Evolutionary conservation across 2,797 vertebrate species (phyloP).

Genomic region (Apodemus agrarius): DNA sequence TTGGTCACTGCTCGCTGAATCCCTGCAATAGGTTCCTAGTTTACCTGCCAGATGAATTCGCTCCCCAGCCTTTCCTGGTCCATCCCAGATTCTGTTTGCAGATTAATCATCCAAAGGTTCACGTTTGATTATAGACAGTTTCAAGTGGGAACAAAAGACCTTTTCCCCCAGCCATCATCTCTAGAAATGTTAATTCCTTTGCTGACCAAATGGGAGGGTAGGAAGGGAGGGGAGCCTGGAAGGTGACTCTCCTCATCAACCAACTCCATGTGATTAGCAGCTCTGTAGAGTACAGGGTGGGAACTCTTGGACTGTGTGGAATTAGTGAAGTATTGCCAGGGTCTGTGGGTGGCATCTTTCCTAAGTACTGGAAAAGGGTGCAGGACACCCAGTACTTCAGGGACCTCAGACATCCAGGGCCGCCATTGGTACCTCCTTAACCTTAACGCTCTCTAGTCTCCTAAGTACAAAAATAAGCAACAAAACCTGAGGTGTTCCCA

Average conservation of each 20-base stretch:
- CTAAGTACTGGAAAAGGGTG: not conserved
- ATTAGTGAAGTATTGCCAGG: not conserved
- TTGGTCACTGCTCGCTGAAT: not conserved
- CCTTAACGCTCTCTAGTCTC: not conserved
- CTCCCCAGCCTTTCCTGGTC: not conserved
- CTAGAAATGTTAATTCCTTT: constrained; percentile 33
- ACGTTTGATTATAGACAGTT: not conserved
- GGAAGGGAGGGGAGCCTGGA: not conserved
- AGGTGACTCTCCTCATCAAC: not conserved
- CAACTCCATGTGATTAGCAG: not conserved
- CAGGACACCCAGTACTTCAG: not conserved
- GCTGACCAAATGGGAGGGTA: not conserved
- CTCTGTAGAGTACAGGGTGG: too few species aligned
- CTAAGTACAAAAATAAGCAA: not conserved
- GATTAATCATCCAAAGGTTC: constrained; percentile 7
- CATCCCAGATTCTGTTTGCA: not conserved
- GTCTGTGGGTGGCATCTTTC: not conserved
- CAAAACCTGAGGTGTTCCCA: not conserved
- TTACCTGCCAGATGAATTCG: not conserved
- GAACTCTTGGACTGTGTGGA: not conserved
- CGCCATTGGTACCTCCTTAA: not conserved
- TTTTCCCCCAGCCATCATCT: not conserved
- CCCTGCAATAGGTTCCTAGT: not conserved
- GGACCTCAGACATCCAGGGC: not conserved
- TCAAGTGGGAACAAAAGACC: not conserved